Evolutionary conservation across 2,888 invertebrate species (phyloP).

Genomic region (Mesorhabditis sp.): DNA sequence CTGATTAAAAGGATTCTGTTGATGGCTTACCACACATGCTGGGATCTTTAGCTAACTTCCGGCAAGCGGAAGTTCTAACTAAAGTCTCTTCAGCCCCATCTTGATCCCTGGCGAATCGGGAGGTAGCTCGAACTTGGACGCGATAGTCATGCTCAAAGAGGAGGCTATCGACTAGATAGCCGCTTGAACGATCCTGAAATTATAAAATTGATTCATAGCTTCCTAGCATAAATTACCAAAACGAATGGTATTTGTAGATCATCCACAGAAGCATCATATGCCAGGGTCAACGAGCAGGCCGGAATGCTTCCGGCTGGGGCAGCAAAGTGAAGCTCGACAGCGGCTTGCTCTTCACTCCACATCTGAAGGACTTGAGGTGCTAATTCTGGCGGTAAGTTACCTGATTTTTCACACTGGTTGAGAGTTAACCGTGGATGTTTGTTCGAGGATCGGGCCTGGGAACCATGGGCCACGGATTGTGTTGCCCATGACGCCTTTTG

Average conservation of each 20-base stretch:
- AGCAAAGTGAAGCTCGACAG: constrained; percentile 17
- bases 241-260: not conserved
- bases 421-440: not conserved
- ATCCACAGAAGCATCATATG: constrained; percentile 8
- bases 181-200: not conserved
- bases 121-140: not conserved
- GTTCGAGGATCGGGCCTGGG: not conserved
- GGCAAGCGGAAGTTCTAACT: constrained; percentile 17
- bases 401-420: constrained; percentile 2
- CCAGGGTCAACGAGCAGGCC: constrained; percentile 12
- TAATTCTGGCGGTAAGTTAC: not conserved
- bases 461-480: not conserved
- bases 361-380: constrained; percentile 16
- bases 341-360: constrained; percentile 34
- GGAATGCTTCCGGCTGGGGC: constrained; percentile 3
- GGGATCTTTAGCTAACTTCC: constrained; percentile 25
- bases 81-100: not conserved
- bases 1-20: not conserved
- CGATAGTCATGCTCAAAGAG: constrained; percentile 6
- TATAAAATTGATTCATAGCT: not conserved
- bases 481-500: not conserved
- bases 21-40: constrained; percentile 32
- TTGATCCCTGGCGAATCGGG: not conserved
- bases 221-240: not conserved
- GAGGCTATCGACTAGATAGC: constrained; percentile 1